Evolutionary conservation across 2,888 invertebrate species (phyloP).

Genomic region (Ommatoiulus sabulosus): DNA sequence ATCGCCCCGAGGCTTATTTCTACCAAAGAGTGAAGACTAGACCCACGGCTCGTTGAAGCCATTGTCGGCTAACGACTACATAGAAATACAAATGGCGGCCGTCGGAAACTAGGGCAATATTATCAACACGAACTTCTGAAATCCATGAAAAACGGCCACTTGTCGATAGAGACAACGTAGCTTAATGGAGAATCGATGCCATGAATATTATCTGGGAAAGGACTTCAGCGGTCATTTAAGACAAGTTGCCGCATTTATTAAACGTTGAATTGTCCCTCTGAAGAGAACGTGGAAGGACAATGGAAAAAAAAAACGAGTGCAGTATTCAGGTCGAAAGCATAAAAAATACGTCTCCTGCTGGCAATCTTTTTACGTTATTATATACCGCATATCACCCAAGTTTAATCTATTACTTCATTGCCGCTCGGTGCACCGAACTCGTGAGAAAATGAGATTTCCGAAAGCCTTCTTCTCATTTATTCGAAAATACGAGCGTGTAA

Average conservation of each 20-base stretch:
- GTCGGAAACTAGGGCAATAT: conserved; percentile 2
- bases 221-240: neutral
- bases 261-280: neutral
- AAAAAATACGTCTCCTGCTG: neutral
- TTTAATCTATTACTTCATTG: neutral
- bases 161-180: neutral
- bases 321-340: neutral
- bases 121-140: neutral
- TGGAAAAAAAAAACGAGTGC: neutral
- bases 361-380: neutral
- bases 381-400: neutral
- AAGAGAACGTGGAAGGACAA: neutral
- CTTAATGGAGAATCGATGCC: conserved; percentile 3
- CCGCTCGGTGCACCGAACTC: too few species aligned
- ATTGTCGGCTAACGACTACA: neutral
- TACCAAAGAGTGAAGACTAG: neutral
- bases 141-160: conserved; percentile 11
- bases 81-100: conserved; percentile 3
- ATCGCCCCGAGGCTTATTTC: neutral
- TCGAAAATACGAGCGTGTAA: too few species aligned
- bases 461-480: too few species aligned
- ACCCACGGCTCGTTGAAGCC: neutral
- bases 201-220: neutral
- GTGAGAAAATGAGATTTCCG: too few species aligned
- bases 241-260: conserved; percentile 12